These are phyloP conservation scores for Sporophila hypoxantha DNA, from an alignment of 2,113 vertebrate species.

Conservation along the genomic window DNA sequence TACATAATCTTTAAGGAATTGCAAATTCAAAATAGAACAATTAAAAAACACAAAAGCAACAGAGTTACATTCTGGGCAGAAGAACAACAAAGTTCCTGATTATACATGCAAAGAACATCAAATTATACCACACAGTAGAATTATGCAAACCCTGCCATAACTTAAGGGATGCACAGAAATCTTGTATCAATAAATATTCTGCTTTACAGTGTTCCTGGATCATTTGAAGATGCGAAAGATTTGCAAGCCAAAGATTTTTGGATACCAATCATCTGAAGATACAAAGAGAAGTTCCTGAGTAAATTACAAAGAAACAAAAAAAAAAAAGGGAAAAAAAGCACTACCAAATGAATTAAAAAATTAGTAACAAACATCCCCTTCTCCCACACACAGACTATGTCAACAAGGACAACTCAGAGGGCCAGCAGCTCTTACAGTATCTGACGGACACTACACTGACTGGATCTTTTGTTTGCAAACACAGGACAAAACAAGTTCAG, in stretches of 20 bases:
- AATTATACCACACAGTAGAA: background rate
- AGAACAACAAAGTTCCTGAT: background rate
- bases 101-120: slow-evolving; percentile 1
- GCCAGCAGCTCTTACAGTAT: background rate
- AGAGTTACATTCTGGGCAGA: background rate
- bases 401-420: background rate
- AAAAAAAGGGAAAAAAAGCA: background rate
- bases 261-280: background rate
- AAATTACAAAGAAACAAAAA: background rate
- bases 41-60: background rate
- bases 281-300: background rate
- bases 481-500: background rate
- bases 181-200: background rate
- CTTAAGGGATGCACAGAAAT: background rate
- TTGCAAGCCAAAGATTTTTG: background rate
- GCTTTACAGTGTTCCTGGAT: background rate
- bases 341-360: background rate
- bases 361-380: background rate
- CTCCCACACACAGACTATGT: background rate
- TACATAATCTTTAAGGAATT: background rate
- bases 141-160: background rate
- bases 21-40: background rate
- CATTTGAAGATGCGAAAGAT: rapidly evolving
- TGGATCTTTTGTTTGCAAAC: background rate
- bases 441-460: background rate